A percentile compares a stretch with the other conserved stretches of the same genome.
phyloP scores from a whole-genome alignment of 2,113 vertebrate genomes.

The Cromileptes altivelis region DNA sequence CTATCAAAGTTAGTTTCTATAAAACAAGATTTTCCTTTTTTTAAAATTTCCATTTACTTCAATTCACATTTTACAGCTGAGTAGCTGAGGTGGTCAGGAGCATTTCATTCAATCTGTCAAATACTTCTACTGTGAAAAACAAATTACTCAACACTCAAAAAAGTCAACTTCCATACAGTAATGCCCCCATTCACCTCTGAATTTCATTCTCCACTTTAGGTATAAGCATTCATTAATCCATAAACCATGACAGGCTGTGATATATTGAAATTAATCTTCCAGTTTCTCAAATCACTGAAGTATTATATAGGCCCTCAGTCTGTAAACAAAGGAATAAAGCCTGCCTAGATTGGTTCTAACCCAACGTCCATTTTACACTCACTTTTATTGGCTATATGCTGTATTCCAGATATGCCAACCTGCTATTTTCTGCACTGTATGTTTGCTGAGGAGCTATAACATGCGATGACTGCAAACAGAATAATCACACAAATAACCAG shows the following conservation, averaged over 20 bases:
- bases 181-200: slow-evolving; percentile 29
- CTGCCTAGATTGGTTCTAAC: slow-evolving; percentile 24
- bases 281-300: slow-evolving; percentile 47
- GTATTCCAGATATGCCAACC: slow-evolving; percentile 4
- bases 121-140: slow-evolving; percentile 1
- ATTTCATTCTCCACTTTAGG: slow-evolving; percentile 39
- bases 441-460: not conserved
- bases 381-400: slow-evolving; percentile 42
- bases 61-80: not conserved
- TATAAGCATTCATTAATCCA: slow-evolving; percentile 42
- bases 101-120: slow-evolving; percentile 12
- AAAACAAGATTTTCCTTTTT: slow-evolving; percentile 4
- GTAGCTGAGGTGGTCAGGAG: not conserved
- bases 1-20: slow-evolving; percentile 1
- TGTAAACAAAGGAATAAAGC: slow-evolving; percentile 58
- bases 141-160: not conserved
- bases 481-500: not conserved
- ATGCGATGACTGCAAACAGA: slow-evolving; percentile 8
- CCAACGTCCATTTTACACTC: slow-evolving; percentile 39
- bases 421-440: slow-evolving; percentile 8
- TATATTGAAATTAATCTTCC: slow-evolving; percentile 61
- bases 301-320: slow-evolving; percentile 48
- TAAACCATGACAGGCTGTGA: slow-evolving; percentile 47
- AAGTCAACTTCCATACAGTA: slow-evolving; percentile 8
- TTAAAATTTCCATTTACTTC: slow-evolving; percentile 5